Conservation (phyloP, 2,797 vertebrate genomes). For the Trichosurus vulpecula region DNA sequence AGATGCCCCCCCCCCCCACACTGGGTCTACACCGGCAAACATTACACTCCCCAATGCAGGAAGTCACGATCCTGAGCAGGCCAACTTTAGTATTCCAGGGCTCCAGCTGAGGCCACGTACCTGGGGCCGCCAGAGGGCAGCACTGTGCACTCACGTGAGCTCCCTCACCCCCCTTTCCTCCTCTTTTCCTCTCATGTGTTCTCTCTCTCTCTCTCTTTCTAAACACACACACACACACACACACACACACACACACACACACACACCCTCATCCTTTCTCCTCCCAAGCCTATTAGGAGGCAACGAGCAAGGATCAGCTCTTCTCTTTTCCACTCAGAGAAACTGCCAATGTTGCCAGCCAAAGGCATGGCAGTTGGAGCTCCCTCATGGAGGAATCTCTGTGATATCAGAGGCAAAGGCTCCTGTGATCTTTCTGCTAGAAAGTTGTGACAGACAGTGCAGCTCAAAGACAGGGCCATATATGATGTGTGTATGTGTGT, state of each 20-base stretch:
- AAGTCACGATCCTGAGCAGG: background rate
- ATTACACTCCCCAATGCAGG: background rate
- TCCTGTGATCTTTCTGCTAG: background rate
- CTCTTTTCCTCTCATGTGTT: too few species aligned
- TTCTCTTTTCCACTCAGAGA: background rate
- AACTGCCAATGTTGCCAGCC: background rate
- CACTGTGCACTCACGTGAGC: background rate
- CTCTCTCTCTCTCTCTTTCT: too few species aligned
- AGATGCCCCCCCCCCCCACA: fast-evolving
- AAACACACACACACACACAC: too few species aligned
- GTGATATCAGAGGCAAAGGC: background rate
- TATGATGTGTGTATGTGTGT: too few species aligned
- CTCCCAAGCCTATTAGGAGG: background rate
- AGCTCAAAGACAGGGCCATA: too few species aligned
- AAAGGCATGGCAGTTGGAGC: background rate
- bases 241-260: too few species aligned
- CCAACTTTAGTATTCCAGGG: background rate
- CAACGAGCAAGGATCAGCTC: background rate
- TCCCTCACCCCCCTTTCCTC: background rate
- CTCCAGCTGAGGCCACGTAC: background rate
- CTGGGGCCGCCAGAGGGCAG: background rate
- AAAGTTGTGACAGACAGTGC: too few species aligned
- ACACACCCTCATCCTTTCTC: background rate
- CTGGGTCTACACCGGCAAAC: background rate
- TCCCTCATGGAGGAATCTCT: background rate